A percentile compares a stretch with the other conserved stretches of the same genome.
These are phyloP conservation scores for Microctonus aethiopoides DNA, from an alignment of 2,888 invertebrate genomes.

Conservation along the genomic window DNA sequence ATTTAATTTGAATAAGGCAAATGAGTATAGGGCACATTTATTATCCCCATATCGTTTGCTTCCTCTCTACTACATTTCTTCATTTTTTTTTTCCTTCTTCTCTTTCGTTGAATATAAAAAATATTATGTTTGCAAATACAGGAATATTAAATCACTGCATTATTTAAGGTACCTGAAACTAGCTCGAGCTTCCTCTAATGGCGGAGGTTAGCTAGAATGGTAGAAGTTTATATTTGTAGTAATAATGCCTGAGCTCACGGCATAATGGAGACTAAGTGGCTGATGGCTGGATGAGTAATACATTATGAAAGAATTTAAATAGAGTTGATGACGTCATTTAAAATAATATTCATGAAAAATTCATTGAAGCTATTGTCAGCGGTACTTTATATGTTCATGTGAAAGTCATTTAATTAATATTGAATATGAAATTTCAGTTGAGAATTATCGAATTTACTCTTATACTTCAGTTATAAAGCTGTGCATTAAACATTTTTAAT, in stretches of 20 bases:
- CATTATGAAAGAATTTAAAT: not conserved
- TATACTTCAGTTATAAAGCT: not conserved
- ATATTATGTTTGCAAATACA: constrained; percentile 57
- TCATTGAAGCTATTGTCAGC: constrained; percentile 10
- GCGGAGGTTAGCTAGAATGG: constrained; percentile 6
- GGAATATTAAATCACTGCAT: constrained; percentile 42
- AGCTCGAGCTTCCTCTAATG: constrained; percentile 23
- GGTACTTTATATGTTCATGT: not conserved
- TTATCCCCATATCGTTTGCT: constrained; percentile 48
- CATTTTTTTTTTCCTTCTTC: constrained; percentile 8
- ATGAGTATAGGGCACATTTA: constrained; percentile 57
- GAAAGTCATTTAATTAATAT: constrained; percentile 19
- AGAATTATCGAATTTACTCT: not conserved
- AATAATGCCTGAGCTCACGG: constrained; percentile 37
- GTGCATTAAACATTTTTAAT: not conserved
- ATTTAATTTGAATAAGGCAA: constrained; percentile 36
- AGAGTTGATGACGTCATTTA: constrained; percentile 12
- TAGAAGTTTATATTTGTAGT: constrained; percentile 26
- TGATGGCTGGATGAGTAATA: constrained; percentile 30
- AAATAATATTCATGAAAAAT: constrained; percentile 10
- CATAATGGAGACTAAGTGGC: constrained; percentile 39
- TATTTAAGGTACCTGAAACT: constrained; percentile 37
- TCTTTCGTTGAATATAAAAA: constrained; percentile 57
- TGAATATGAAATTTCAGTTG: not conserved
- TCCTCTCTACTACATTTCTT: constrained; percentile 45